Conservation (phyloP, 64 coral and sea anemone genomes). For the Platygyra sinensis region DNA sequence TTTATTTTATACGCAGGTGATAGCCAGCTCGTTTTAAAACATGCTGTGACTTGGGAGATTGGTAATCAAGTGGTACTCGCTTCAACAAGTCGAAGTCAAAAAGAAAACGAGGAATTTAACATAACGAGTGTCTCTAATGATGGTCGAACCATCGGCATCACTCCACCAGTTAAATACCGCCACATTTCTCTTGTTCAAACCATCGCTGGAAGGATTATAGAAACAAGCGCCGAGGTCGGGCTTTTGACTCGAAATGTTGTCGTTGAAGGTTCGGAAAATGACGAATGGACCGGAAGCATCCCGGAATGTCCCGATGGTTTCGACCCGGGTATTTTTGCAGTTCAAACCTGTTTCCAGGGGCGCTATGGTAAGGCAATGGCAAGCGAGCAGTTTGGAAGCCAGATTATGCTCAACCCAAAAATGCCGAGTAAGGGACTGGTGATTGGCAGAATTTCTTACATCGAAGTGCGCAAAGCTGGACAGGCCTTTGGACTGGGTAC, state of each 20-base stretch:
- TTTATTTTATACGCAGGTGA: slow-evolving; percentile 24
- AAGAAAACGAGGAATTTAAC: slow-evolving; percentile 72
- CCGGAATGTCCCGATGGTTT: slow-evolving; percentile 65
- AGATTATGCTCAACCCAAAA: slow-evolving; percentile 84
- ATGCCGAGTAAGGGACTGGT: slow-evolving; percentile 52
- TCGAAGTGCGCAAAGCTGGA: slow-evolving; percentile 82
- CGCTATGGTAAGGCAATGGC: slow-evolving; percentile 43
- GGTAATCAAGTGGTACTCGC: slow-evolving; percentile 77
- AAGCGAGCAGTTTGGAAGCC: slow-evolving; percentile 80
- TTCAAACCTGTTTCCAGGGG: slow-evolving; percentile 79
- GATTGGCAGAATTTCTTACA: slow-evolving; percentile 62
- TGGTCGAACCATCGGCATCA: slow-evolving; percentile 39
- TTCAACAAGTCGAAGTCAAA: slow-evolving; percentile 56
- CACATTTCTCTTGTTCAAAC: slow-evolving; percentile 73
- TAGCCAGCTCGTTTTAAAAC: slow-evolving; percentile 18
- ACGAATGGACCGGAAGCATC: slow-evolving; percentile 44
- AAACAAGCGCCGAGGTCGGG: slow-evolving; percentile 81
- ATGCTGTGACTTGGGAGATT: slow-evolving; percentile 65
- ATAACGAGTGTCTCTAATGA: slow-evolving; percentile 54
- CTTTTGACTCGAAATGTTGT: slow-evolving; percentile 89
- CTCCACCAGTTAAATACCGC: slow-evolving; percentile 58
- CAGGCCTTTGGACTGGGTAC: slow-evolving; percentile 82
- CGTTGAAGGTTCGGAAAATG: slow-evolving; percentile 71
- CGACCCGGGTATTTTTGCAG: slow-evolving; percentile 73
- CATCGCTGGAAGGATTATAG: slow-evolving; percentile 56